A percentile compares a stretch with the other conserved stretches of the same genome.
These are phyloP conservation scores for Calcarius ornatus DNA, from an alignment of 2,113 vertebrate species.

Conservation along the genomic window DNA sequence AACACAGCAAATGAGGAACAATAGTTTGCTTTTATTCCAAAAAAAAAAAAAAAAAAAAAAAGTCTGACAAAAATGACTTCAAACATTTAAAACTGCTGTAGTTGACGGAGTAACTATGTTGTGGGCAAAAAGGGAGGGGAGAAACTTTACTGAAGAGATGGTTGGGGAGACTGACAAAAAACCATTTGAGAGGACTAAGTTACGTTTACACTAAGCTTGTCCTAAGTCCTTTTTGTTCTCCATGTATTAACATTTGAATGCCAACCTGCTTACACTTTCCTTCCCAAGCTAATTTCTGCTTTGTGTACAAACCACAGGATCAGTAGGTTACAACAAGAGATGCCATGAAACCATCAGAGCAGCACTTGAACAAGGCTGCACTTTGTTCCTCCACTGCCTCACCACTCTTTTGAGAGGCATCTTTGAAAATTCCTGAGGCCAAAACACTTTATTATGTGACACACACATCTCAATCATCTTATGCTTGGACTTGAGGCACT, in stretches of 20 bases:
- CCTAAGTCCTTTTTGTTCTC: neutral
- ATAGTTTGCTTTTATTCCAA: neutral
- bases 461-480: neutral
- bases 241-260: neutral
- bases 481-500: neutral
- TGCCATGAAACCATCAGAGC: neutral
- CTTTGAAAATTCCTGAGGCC: neutral
- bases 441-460: neutral
- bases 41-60: neutral
- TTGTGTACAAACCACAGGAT: neutral
- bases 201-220: neutral
- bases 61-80: neutral
- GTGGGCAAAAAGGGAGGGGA: neutral
- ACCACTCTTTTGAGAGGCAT: neutral
- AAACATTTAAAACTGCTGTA: neutral
- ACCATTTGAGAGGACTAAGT: neutral
- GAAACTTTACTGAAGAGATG: neutral
- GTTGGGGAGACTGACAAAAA: neutral
- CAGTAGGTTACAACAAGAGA: neutral
- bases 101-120: neutral
- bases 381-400: neutral
- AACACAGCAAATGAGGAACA: neutral
- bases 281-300: neutral
- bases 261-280: neutral
- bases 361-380: neutral